Percentiles rank a stretch among this genome's conserved stretches.
Evolutionary conservation across 2,888 invertebrate species (phyloP).

Genomic region (Amphipoea oculea): DNA sequence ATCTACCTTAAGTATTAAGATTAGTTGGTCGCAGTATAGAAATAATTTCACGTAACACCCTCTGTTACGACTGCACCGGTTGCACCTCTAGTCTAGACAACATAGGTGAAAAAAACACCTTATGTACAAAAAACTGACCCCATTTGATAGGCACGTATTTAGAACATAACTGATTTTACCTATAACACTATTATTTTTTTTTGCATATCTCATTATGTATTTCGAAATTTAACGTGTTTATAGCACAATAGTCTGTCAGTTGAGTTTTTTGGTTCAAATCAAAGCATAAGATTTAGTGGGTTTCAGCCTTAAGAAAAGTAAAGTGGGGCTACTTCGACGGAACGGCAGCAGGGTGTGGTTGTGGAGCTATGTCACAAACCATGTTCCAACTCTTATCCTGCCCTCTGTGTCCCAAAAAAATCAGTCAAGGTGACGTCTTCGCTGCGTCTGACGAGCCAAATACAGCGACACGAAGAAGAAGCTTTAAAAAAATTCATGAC

Average conservation of each 20-base stretch:
- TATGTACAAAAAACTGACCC: slow-evolving; percentile 65
- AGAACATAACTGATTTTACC: slow-evolving; percentile 64
- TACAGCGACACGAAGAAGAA: background rate
- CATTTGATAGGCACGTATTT: slow-evolving; percentile 72
- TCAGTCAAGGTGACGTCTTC: too few relatives aligned
- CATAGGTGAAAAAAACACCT: slow-evolving; percentile 64
- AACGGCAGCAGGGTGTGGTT: background rate
- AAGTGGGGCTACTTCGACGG: background rate
- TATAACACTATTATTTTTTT: slow-evolving; percentile 51
- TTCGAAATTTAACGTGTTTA: slow-evolving; percentile 39
- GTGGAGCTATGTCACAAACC: background rate
- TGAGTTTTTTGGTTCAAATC: background rate
- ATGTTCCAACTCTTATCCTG: too few relatives aligned
- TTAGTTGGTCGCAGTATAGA: slow-evolving; percentile 63
- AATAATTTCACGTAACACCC: slow-evolving; percentile 75
- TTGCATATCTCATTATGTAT: slow-evolving; percentile 38
- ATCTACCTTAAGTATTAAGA: slow-evolving; percentile 64
- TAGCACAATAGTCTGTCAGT: slow-evolving; percentile 9
- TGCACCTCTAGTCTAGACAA: slow-evolving; percentile 51
- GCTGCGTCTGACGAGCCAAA: too few relatives aligned
- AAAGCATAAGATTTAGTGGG: background rate
- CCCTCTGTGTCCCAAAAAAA: too few relatives aligned
- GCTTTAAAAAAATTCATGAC: background rate
- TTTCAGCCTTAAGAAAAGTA: background rate
- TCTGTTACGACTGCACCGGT: slow-evolving; percentile 62